Base-by-base conservation (phyloP, 2,888 invertebrate species). In the Notodonta dromedarius region DNA sequence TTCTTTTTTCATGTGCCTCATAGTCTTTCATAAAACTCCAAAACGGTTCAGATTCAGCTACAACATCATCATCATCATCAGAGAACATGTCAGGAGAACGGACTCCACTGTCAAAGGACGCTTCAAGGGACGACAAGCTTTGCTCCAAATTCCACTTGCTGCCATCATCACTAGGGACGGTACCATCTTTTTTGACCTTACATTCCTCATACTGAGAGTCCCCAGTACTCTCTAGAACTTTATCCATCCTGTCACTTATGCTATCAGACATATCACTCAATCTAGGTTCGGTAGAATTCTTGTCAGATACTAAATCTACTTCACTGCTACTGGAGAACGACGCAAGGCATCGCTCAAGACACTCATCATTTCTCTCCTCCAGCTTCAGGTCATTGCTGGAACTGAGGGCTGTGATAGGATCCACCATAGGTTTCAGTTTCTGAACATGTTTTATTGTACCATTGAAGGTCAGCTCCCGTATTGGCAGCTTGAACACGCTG, bases 71-170 rank as follows among this genome's bases (percentile, higher is more conserved):
- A 59, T 95, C 95, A 53, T 94, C 94, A 64, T 95, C 95, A 63
- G 94, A 95, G 82, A 96, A 96, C 79, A 96, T 89, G 77, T 96
- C 96, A 0, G 96, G 96, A 59, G 95, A 95, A 55, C 93, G 77
- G 51, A 93, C 86, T 69, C 93, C 93, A 76, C 93, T 93, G 74
- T 93, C 92, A 85, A 90, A 93, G 2, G 93, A 93, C 12, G 88
- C 89, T 63, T 93, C 93, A 1, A 90, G 78, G 12, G 93, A 93
- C 2, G 93, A 93, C 62, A 84, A 88, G 67, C 91, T 92, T 14
- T 89, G 89, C 46, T 93, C 93, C 5, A 81, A 82, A 66, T 87
- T 89, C 91, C 90, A 92, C 71, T 90, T 92, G 24, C 80, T 87
- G 0, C 80, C 82, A 14, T 88, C 88, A 61, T 85, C 84, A 66